Evolutionary conservation across 2,113 vertebrate genomes (phyloP).

Genomic region (Formicarius rufipectus): DNA sequence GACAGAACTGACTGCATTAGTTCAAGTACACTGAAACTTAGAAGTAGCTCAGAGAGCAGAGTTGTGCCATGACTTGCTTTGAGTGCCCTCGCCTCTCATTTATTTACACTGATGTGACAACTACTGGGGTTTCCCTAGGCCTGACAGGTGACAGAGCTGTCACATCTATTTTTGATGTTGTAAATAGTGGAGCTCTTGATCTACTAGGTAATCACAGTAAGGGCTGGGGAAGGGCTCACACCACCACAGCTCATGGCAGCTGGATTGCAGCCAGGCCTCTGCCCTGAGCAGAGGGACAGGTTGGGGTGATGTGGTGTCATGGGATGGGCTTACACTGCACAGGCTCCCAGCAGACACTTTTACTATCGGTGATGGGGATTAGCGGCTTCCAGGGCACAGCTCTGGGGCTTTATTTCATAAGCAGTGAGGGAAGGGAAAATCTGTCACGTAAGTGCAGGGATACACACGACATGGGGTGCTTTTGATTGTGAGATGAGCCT

Average conservation of each 20-base stretch:
- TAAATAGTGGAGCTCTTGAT: too few relatives aligned
- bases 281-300: background rate
- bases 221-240: background rate
- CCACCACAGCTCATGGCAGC: fast-evolving
- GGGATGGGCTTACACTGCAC: fast-evolving
- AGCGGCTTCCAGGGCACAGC: background rate
- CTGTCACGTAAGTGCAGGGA: background rate
- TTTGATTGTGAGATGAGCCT: background rate
- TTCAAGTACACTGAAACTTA: background rate
- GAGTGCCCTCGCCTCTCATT: background rate
- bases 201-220: too few relatives aligned
- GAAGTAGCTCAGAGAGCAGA: background rate
- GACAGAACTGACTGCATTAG: background rate
- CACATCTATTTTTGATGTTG: background rate
- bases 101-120: background rate
- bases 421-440: background rate
- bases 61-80: too few relatives aligned
- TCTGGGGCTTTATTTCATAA: background rate
- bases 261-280: background rate
- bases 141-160: background rate
- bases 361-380: fast-evolving
- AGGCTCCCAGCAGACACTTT: background rate
- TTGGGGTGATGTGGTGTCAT: fast-evolving
- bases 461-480: background rate
- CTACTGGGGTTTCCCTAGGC: background rate